Base-by-base conservation (phyloP, 2,797 vertebrate species). In the Poliocrania exsul region DNA sequence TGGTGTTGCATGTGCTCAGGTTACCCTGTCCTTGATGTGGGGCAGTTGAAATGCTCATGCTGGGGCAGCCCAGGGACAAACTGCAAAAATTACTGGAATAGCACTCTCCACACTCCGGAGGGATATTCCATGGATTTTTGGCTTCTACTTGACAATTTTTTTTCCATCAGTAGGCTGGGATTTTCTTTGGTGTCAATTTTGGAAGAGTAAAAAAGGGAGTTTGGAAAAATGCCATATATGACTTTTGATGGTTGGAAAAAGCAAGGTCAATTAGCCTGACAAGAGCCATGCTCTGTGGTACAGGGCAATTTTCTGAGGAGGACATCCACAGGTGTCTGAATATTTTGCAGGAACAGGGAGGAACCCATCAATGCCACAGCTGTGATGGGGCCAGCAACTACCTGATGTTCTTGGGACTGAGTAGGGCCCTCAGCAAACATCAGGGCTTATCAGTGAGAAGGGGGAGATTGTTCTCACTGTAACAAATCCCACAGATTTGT, bases 1-100 rank as follows among this genome's bases (percentile, higher is more conserved):
- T 33, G 26, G 2, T 28, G 19, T 9, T 70, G 15, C 7, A 1
- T 4, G 13, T 56, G n/a, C 12, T 37, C 0, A 0, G 14, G 25
- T 75, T 80, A 38, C 11, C 21, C 33, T 40, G 13, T 11, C 7
- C 12, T 26, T 67, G 28, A 25, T 57, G 12, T 5, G 40, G 24
- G 37, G 7, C 20, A 13, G 17, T 17, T 51, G 47, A 78, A 82
- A 71, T 29, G 21, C 38, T 74, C 11, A 7, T 0, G 0, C 16
- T 73, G 42, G 38, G 50, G 16, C 51, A 66, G 74, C 21, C 14
- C 23, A 60, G 65, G 9, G 47, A 10, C 15, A 33, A 65, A 47
- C 10, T 16, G 33, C 11, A 16, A 5, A 7, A 35, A 11, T 42
- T 61, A 25, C 7, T 54, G 24, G 31, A 61, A 50, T 5, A 81